A percentile compares a stretch with the other conserved stretches of the same genome.
Conservation (phyloP, 1,140 invertebrate genomes). For the Anadara kagoshimensis region DNA sequence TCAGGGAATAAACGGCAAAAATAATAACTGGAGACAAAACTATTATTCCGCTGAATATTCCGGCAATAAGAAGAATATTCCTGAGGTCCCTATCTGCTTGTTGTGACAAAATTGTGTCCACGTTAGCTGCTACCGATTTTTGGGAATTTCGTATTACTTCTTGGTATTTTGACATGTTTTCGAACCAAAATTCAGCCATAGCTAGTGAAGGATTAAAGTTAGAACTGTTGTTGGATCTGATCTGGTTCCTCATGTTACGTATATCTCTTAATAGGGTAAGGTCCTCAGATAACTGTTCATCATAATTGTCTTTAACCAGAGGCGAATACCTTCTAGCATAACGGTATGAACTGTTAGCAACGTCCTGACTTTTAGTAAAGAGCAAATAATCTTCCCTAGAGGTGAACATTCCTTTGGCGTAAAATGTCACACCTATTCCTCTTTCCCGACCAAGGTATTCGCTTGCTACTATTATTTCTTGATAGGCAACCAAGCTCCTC, state of each 20-base stretch:
- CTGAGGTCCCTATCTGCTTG: slow-evolving; percentile 32
- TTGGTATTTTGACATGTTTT: slow-evolving; percentile 45
- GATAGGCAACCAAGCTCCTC: slow-evolving; percentile 54
- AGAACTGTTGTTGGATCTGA: slow-evolving; percentile 21
- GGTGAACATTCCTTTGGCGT: slow-evolving; percentile 44
- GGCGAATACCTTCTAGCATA: slow-evolving; percentile 45
- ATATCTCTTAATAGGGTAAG: slow-evolving; percentile 17
- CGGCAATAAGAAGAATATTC: slow-evolving; percentile 46
- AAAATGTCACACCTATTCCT: slow-evolving; percentile 46
- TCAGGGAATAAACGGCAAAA: slow-evolving; percentile 54
- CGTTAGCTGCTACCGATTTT: slow-evolving; percentile 7
- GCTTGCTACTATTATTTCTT: slow-evolving; percentile 51
- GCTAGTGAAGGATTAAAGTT: slow-evolving; percentile 14
- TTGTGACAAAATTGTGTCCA: slow-evolving; percentile 21
- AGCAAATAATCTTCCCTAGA: slow-evolving; percentile 40
- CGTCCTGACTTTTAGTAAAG: slow-evolving; percentile 50
- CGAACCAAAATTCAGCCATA: slow-evolving; percentile 37
- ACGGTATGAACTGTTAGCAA: slow-evolving; percentile 45
- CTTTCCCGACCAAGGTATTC: slow-evolving; percentile 50
- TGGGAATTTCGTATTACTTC: slow-evolving; percentile 20
- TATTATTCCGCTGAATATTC: slow-evolving; percentile 51
- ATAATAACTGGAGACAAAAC: slow-evolving; percentile 55
- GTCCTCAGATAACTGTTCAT: slow-evolving; percentile 16
- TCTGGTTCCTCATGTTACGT: slow-evolving; percentile 25
- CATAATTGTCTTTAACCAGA: slow-evolving; percentile 37